Base-by-base conservation (phyloP, 2,888 invertebrate genomes). In the Seira ritae region DNA sequence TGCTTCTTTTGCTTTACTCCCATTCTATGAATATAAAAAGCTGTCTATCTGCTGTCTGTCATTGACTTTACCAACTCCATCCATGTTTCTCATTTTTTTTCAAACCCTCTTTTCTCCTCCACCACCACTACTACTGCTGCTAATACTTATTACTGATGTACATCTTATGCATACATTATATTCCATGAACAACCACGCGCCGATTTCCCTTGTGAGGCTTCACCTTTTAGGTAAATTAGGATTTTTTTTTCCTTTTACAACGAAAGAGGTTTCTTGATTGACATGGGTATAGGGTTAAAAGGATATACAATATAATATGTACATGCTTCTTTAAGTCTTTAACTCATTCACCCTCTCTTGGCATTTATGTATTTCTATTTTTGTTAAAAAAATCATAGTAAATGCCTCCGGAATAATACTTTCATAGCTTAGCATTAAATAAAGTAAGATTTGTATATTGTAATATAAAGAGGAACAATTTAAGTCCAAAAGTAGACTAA, bases 181-280 rank as follows among this genome's bases (percentile, higher is more conserved):
- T 15, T 50, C 50, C 50, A 50, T 50, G 50, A 50, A 50, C 15
- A 50, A 50, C 50, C 66, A 66, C 73, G 68, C 65, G 68, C 74
- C 69, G 70, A 68, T 73, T 72, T 80, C 81, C 75, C 81, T 71
- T 24, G 81, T 71, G 81, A 81, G 76, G 66, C 55, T 81, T 81
- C 81, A 81, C 85, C 86, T 87, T 86, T 87, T 86, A 86, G 84
- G 78, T 82, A 87, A 87, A 87, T 87, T 87, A 86, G 85, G 85
- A 87, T 85, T 84, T 84, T 79, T 50, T 50, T n/a, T 15, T 15
- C 17, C 15, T 50, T 2, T 15, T 2, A 50, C 15, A 15, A n/a
- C 3, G 12, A 50, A 50, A 50, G 60, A 75, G 67, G 55, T 62
- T 50, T 75, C 66, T 76, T 81, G 81, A 81, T 81, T 81, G 81